A percentile compares a stretch with the other conserved stretches of the same genome.
Evolutionary conservation across 37 sponge, comb jelly and placozoan genomes (phyloP).

Genomic region (Diacarnus erythraeanus): DNA sequence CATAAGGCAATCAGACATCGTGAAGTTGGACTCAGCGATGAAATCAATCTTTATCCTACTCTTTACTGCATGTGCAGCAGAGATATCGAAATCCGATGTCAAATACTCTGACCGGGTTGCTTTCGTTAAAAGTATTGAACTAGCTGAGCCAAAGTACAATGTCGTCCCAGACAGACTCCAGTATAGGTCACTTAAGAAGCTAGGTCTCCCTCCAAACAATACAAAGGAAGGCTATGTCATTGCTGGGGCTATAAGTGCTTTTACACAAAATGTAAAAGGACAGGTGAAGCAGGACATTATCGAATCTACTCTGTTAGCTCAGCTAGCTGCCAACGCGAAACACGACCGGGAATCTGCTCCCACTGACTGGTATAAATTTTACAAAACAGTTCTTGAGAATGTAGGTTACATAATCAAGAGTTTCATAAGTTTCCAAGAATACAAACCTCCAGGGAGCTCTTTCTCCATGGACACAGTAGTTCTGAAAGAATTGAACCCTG

Average conservation of each 20-base stretch:
- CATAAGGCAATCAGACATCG: no score
- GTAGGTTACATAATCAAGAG: not conserved
- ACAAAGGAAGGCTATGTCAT: not conserved
- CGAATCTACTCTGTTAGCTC: conserved; percentile 6
- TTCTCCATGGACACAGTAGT: conserved; percentile 9
- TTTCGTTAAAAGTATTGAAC: not conserved
- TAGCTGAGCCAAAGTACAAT: not conserved
- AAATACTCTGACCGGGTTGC: not conserved
- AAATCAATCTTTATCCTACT: no score
- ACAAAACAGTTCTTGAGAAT: not conserved
- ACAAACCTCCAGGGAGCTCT: not conserved
- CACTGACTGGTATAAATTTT: not conserved
- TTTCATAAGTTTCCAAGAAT: not conserved
- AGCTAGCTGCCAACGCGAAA: not conserved
- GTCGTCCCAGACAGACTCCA: not conserved
- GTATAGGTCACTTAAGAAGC: not conserved
- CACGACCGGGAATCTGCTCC: not conserved
- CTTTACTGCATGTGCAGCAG: no score
- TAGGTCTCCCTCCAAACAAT: not conserved
- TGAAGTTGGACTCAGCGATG: no score
- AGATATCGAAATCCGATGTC: no score
- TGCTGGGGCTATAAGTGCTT: not conserved
- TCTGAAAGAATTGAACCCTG: not conserved
- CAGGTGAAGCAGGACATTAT: conserved; percentile 9
- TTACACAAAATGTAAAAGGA: conserved; percentile 9